These are phyloP conservation scores for Polydrusus tereticollis DNA, from an alignment of 2,888 invertebrate genomes.

Conservation along the genomic window DNA sequence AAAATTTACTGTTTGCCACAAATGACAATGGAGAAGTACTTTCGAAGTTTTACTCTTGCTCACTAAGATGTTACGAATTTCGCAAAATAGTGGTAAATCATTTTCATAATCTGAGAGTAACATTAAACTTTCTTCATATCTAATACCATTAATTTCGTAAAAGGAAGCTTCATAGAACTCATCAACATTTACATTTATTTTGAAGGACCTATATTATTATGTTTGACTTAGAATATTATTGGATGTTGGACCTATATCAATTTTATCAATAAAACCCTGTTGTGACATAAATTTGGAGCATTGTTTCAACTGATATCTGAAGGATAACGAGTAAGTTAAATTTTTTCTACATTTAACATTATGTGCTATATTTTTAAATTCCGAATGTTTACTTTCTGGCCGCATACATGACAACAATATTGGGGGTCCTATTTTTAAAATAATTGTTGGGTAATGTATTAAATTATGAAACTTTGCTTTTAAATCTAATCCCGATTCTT, in stretches of 20 bases:
- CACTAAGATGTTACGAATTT: too few relatives aligned
- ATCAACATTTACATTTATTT: not conserved
- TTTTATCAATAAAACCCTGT: not conserved
- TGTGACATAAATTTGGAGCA: not conserved
- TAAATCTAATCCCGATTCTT: not conserved
- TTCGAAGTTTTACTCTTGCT: too few relatives aligned
- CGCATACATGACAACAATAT: not conserved
- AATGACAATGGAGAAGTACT: too few relatives aligned
- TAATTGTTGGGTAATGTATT: not conserved
- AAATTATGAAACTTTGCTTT: not conserved
- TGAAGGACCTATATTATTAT: not conserved
- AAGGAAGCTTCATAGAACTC: not conserved
- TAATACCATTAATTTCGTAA: too few relatives aligned
- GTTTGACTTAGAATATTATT: not conserved
- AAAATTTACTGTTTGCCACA: too few relatives aligned
- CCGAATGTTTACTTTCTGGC: not conserved
- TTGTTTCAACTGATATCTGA: not conserved
- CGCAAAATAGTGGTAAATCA: too few relatives aligned
- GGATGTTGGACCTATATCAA: not conserved
- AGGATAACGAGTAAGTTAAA: not conserved
- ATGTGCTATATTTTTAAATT: constrained; percentile 2
- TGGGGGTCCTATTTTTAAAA: not conserved
- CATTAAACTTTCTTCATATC: too few relatives aligned
- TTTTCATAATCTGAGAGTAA: too few relatives aligned
- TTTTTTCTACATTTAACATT: constrained; percentile 3